Base-by-base conservation (phyloP, 2,888 invertebrate genomes). In the Conops quadrifasciatus region DNA sequence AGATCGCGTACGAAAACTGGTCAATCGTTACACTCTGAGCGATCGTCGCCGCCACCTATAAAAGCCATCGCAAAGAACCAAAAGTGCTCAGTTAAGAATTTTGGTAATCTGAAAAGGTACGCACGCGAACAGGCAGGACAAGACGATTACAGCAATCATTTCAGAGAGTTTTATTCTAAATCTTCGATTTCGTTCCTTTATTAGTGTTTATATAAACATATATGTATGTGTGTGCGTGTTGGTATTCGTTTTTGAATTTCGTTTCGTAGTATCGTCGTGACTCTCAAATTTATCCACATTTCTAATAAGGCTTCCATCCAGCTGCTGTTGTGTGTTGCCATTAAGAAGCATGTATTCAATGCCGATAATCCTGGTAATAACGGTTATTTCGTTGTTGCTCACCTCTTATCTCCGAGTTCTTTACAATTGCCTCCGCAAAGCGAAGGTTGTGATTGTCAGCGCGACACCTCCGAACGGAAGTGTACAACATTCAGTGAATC, bases 71-170 rank as follows among this genome's bases (percentile, higher is more conserved):
- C 74, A 74, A 74, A 74, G 73, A 76, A 73, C 56, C 70, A 72
- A 74, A 67, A 75, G 71, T 73, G 73, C 73, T 76, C 76, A 78
- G 78, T 78, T 74, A 75, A 77, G 75, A 78, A 77, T 76, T 75
- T 74, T 76, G 75, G 74, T 75, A 76, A 75, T 72, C 75, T 75
- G 75, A 71, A 76, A 74, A 75, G 73, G 73, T 66, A 67, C 66
- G 64, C n/a, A n/a, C 67, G 45, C 21, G 26, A 60, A 68, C 49
- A 30, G 19, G 21, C 24, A 24, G 45, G 19, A 47, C 30, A 28
- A 19, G 56, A 56, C 9, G 1, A n/a, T 9, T 36, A 7, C 36
- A 36, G 28, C 21, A 51, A n/a, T 49, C 7, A 26, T 65, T 65
- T 28, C 45, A 36, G 21, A 47, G 0, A 15, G 36, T 19, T 62